Evolutionary conservation across 2,113 vertebrate species (phyloP).

Genomic region (Cebus imitator): DNA sequence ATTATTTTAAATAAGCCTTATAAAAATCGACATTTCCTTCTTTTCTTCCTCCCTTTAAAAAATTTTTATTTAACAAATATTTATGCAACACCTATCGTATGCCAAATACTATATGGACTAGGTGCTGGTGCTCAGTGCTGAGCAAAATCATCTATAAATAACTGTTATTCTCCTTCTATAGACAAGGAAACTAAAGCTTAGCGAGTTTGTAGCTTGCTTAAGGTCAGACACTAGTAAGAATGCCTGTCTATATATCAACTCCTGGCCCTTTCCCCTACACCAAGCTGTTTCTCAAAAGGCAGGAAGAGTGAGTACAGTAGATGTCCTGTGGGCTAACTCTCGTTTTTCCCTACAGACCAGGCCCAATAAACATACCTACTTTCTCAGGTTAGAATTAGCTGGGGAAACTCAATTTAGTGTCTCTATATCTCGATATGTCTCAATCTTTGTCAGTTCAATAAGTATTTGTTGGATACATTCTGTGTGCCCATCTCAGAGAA

Average conservation of each 20-base stretch:
- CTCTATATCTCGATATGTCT: neutral
- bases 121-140: neutral
- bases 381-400: neutral
- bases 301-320: neutral
- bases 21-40: neutral
- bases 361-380: neutral
- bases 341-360: neutral
- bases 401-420: neutral
- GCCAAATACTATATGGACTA: neutral
- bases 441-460: neutral
- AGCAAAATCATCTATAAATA: neutral
- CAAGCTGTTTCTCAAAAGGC: neutral
- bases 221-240: neutral
- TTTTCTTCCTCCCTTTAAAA: neutral
- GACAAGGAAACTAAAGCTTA: neutral
- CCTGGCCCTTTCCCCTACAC: neutral
- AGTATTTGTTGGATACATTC: neutral
- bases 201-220: neutral
- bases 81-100: neutral
- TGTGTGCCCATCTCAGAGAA: neutral
- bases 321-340: neutral
- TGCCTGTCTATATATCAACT: accelerated
- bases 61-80: neutral
- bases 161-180: neutral
- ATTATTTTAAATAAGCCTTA: neutral